A percentile compares a stretch with the other conserved stretches of the same genome.
Conservation (phyloP, 2,888 invertebrate genomes). For the Dusona sp. region DNA sequence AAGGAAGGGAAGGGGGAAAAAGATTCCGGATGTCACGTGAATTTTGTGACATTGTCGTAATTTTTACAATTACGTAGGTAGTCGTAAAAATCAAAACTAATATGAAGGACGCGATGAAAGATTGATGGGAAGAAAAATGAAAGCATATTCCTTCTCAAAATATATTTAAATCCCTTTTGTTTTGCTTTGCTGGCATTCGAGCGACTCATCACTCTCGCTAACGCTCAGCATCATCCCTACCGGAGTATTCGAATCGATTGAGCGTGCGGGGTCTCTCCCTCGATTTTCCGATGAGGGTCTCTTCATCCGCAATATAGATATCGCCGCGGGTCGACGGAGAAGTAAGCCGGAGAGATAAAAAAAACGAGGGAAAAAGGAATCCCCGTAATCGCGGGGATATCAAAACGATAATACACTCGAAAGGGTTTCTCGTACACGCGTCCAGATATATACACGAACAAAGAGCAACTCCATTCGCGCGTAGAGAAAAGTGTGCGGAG, state of each 20-base stretch:
- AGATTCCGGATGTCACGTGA: background rate
- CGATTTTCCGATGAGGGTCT: constrained; percentile 56
- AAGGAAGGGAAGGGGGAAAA: background rate
- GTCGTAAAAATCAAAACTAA: background rate
- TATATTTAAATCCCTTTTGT: constrained; percentile 20
- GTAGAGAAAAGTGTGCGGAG: background rate
- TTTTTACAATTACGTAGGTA: background rate
- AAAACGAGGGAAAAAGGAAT: constrained; percentile 28
- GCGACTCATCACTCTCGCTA: constrained; percentile 8
- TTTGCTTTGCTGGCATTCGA: background rate
- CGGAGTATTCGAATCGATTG: constrained; percentile 59
- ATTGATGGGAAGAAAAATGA: constrained; percentile 1
- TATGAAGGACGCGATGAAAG: background rate
- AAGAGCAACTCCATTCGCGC: background rate
- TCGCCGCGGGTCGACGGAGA: constrained; percentile 17
- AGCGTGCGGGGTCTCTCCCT: constrained; percentile 32
- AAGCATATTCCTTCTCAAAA: background rate
- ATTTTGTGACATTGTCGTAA: background rate
- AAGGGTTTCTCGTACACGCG: constrained; percentile 26
- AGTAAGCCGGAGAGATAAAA: constrained; percentile 18
- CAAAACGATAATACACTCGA: constrained; percentile 59
- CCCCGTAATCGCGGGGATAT: constrained; percentile 59
- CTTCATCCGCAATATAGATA: constrained; percentile 59
- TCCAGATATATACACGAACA: background rate
- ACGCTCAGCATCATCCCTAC: constrained; percentile 1